Evolutionary conservation across 2,888 invertebrate genomes (phyloP).

Genomic region (Pseudanteris insignis): DNA sequence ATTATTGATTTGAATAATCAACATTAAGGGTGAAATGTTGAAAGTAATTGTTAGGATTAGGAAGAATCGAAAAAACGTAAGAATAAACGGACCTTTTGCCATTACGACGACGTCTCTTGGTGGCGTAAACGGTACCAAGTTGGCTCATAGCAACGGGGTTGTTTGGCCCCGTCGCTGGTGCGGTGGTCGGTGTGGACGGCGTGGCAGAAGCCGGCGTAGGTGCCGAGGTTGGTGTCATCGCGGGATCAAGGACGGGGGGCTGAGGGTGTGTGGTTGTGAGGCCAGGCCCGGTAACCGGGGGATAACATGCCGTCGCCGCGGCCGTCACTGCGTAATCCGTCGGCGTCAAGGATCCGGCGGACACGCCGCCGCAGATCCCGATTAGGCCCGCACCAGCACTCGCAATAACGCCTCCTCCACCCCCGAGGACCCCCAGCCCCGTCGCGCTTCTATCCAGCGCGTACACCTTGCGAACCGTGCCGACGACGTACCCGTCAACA

Average conservation of each 20-base stretch:
- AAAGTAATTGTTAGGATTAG: too few relatives aligned
- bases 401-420: conserved; percentile 51
- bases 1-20: too few relatives aligned
- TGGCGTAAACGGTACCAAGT: conserved; percentile 95
- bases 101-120: conserved; percentile 92
- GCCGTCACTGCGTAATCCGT: conserved; percentile 57
- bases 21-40: too few relatives aligned
- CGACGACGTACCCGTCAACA: conserved; percentile 64
- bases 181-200: conserved; percentile 58
- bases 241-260: conserved; percentile 50
- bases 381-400: conserved; percentile 51
- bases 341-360: conserved; percentile 55
- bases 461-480: conserved; percentile 63
- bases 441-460: conserved; percentile 64
- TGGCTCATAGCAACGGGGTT: conserved; percentile 78
- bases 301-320: conserved; percentile 50
- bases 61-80: too few relatives aligned
- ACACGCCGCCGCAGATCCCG: conserved; percentile 60
- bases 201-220: conserved; percentile 60
- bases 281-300: conserved; percentile 65
- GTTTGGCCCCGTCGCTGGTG: conserved; percentile 59
- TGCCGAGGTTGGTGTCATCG: conserved; percentile 62
- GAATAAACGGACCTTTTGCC: conserved; percentile 91
- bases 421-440: conserved; percentile 65
- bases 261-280: conserved; percentile 53